Base-by-base conservation (phyloP, 1,140 invertebrate genomes). In the Drosophila dunni region DNA sequence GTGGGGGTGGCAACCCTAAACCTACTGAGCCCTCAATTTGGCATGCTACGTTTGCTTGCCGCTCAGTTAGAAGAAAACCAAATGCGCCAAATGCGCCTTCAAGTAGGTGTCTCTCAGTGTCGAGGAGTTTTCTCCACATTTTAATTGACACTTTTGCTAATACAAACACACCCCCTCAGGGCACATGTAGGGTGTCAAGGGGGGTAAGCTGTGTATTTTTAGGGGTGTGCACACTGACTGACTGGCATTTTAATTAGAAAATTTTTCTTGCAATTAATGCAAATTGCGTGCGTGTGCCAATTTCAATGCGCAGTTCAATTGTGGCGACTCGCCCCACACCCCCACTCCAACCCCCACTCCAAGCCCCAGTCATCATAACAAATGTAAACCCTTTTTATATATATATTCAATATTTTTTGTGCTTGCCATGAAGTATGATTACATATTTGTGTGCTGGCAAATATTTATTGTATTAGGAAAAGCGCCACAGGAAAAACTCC, bases 211-310 rank as follows among this genome's bases (percentile, higher is more conserved):
- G 17, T 20, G 17, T 20, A 20, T 20, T 20, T 20, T 20, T 20
- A 29, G 24, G 24, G 24, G 24, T 29, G 24, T 20, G 17, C 15
- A 68, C 65, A 50, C 63, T 73, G 29, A 70, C 81, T 88, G 82
- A 83, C 81, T 83, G 88, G 86, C 86, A 90, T 90, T 90, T 90
- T 90, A 90, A 90, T 90, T 90, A 88, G 82, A 90, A 90, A 90
- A 88, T 90, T 90, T 88, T 86, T 78, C 88, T 81, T 90, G 86
- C 86, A 90, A 90, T 90, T 90, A 91, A 90, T 86, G 86, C 79
- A 85, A 90, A 90, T 90, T 86, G 81, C 86, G 86, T 90, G 86
- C 85, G 76, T 90, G 81, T 90, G 78, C 85, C 81, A 90, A 89
- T 84, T 90, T 81, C 84, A 80, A 83, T 83, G 76, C 69, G 45